A percentile compares a stretch with the other conserved stretches of the same genome.
phyloP scores from a whole-genome alignment of 2,888 invertebrate genomes.

The Rhynchonema sp. region DNA sequence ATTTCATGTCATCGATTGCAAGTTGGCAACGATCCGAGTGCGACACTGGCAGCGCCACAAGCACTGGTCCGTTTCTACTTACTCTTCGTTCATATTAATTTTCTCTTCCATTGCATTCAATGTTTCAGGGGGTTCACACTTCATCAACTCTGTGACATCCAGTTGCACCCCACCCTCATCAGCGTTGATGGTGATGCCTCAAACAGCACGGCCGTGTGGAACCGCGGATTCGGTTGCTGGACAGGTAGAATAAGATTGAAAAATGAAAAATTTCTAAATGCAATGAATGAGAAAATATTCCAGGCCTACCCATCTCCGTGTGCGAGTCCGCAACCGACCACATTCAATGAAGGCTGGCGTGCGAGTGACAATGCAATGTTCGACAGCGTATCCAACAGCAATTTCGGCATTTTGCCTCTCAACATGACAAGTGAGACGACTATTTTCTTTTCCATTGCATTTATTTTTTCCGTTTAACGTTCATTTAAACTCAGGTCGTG shows the following conservation, averaged over 20 bases:
- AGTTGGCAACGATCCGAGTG: conserved; percentile 11
- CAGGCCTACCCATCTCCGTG: conserved; percentile 6
- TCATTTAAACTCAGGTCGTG: too few species aligned
- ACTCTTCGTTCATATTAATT: too few species aligned
- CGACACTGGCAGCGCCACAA: conserved; percentile 6
- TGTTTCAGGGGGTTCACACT: background rate
- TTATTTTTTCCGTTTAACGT: too few species aligned
- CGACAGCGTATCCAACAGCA: conserved; percentile 11
- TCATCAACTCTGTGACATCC: background rate
- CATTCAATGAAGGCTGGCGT: conserved; percentile 30
- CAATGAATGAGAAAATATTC: too few species aligned
- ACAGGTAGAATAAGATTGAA: too few species aligned
- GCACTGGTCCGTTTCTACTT: conserved; percentile 1
- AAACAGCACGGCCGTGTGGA: background rate
- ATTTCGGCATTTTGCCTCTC: background rate
- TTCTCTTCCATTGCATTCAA: background rate
- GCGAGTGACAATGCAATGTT: conserved; percentile 30
- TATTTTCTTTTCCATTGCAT: too few species aligned
- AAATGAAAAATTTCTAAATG: too few species aligned
- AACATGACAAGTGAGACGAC: too few species aligned
- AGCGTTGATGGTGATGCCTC: background rate
- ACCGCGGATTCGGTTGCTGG: conserved; percentile 6
- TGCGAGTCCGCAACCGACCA: conserved; percentile 1
- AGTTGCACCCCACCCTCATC: background rate
- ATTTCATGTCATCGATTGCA: conserved; percentile 26